These are phyloP conservation scores for Scrobipalpa costella DNA, from an alignment of 2,888 invertebrate genomes.

Conservation along the genomic window DNA sequence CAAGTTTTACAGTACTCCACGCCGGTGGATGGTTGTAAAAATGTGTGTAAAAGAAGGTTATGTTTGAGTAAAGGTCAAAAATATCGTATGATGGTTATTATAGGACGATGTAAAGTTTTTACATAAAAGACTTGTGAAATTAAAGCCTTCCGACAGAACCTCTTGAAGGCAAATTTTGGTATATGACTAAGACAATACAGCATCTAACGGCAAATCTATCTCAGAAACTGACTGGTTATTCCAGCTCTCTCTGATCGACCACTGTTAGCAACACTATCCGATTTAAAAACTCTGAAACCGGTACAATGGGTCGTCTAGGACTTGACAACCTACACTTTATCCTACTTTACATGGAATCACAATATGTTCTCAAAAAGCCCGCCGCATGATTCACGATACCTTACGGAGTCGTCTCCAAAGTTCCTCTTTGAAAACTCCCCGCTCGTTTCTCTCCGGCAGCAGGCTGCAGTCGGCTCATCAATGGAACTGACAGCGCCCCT, in stretches of 20 bases:
- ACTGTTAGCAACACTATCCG: too few species aligned
- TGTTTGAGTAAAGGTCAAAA: conserved; percentile 28
- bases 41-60: conserved; percentile 34
- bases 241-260: too few species aligned
- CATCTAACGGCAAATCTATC: too few species aligned
- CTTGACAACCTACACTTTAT: too few species aligned
- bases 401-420: conserved; percentile 19
- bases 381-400: neutral
- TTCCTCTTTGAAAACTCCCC: conserved; percentile 21
- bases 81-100: conserved; percentile 14
- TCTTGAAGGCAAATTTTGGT: too few species aligned
- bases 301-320: too few species aligned
- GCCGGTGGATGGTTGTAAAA: conserved; percentile 46
- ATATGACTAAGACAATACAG: too few species aligned
- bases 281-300: too few species aligned
- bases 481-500: neutral
- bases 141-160: too few species aligned
- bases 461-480: conserved; percentile 1
- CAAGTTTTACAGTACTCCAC: conserved; percentile 60
- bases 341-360: neutral
- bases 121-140: too few species aligned
- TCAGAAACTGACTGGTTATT: too few species aligned
- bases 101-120: neutral
- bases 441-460: neutral
- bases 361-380: neutral